Conservation (phyloP, 1,140 invertebrate genomes). For the Drosophila lini region DNA sequence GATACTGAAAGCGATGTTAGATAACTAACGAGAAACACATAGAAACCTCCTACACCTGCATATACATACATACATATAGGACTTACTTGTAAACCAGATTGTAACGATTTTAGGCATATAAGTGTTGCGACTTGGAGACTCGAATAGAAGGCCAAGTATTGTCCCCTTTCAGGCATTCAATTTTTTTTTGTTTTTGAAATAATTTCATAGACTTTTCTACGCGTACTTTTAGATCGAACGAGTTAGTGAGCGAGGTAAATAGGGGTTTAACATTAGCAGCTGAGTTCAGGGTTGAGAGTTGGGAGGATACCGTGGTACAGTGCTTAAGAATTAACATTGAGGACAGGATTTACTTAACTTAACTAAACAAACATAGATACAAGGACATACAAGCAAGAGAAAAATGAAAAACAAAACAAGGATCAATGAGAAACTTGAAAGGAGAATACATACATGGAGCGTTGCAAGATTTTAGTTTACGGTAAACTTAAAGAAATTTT, state of each 20-base stretch:
- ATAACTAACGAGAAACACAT: constrained; percentile 41
- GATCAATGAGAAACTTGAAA: constrained; percentile 36
- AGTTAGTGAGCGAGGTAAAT: constrained; percentile 19
- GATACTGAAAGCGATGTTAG: constrained; percentile 53
- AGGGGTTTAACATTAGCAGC: constrained; percentile 59
- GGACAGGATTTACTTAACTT: constrained; percentile 47
- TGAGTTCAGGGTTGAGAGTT: constrained; percentile 26
- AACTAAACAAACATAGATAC: constrained; percentile 44
- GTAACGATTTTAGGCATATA: constrained; percentile 75
- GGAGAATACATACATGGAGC: constrained; percentile 65
- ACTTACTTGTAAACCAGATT: constrained; percentile 66
- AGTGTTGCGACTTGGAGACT: constrained; percentile 69
- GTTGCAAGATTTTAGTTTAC: constrained; percentile 82
- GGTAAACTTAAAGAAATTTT: constrained; percentile 83
- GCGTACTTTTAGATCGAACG: constrained; percentile 59
- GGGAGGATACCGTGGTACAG: constrained; percentile 45
- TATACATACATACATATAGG: constrained; percentile 52
- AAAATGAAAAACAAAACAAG: constrained; percentile 22
- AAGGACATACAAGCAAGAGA: constrained; percentile 42
- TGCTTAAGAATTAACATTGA: constrained; percentile 52
- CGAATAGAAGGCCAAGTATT: constrained; percentile 31
- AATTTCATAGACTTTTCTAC: constrained; percentile 70
- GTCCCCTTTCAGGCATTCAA: constrained; percentile 37
- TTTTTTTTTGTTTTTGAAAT: constrained; percentile 23
- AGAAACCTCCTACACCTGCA: constrained; percentile 57